Evolutionary conservation across 2,888 invertebrate species (phyloP).

Genomic region (Pristionchus fissidentatus): DNA sequence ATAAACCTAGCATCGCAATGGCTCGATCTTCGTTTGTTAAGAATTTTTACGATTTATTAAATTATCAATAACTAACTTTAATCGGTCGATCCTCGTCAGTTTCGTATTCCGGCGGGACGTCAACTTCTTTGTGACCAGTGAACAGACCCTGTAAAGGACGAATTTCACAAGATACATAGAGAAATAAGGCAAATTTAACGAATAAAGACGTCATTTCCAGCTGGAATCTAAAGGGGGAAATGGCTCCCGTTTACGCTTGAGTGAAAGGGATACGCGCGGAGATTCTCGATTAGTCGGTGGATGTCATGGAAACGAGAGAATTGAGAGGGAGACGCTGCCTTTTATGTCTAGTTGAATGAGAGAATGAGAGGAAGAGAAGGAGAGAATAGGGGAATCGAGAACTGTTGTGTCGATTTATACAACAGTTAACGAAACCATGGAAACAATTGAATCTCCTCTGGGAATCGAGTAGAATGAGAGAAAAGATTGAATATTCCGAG

Average conservation of each 20-base stretch:
- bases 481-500: neutral
- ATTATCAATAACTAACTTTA: neutral
- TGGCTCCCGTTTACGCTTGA: neutral
- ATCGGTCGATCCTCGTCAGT: slow-evolving; percentile 48
- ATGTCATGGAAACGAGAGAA: neutral
- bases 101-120: slow-evolving; percentile 48
- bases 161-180: neutral
- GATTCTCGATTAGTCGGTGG: neutral
- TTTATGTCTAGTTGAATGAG: neutral
- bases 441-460: too few species aligned
- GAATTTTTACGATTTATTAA: too few species aligned
- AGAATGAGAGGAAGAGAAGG: neutral
- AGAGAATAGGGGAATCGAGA: neutral
- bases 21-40: too few species aligned
- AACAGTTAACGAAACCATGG: too few species aligned
- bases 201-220: neutral
- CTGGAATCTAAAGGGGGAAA: neutral
- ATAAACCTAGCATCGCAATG: too few species aligned
- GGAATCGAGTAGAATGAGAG: neutral
- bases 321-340: neutral
- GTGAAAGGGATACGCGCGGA: slow-evolving; percentile 12
- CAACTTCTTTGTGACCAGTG: slow-evolving; percentile 36
- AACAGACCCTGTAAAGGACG: slow-evolving; percentile 26
- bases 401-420: too few species aligned
- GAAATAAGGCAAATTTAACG: neutral